Base-by-base conservation (phyloP, 2,797 vertebrate species). In the Fundulus diaphanus region DNA sequence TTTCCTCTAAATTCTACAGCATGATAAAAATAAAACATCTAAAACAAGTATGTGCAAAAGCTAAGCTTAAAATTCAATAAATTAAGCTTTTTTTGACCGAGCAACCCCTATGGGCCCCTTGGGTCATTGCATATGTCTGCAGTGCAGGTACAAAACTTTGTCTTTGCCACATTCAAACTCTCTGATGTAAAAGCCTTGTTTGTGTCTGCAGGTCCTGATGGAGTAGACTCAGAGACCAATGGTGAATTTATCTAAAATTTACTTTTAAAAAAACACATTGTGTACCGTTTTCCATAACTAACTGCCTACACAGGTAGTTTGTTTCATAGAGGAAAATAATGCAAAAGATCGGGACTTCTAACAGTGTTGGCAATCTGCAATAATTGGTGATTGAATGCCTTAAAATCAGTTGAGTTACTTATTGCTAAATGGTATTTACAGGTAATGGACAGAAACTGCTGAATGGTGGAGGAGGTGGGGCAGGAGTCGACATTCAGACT, bases 361-460 rank as follows among this genome's bases (percentile, higher is more conserved):
- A 42, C 13, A 66, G n/a, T 42, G 2, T n/a, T 66, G 11, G 22
- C 8, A n/a, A 66, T 40, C 5, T 66, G 6, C n/a, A n/a, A 1
- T 7, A 12, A 40, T 49, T 8, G 20, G 0, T 35, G 20, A 29
- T 33, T 68, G 48, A 68, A 48, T 29, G n/a, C 6, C 42, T 56
- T 20, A 48, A 51, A 31, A 56, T 31, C 29, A 57, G 11, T 35
- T 5, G 3, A 11, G 5, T 4, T 56, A 46, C 27, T 31, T 20
- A 13, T 63, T 1, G 48, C 33, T 65, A 7, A 65, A 65, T 65
- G 3, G 49, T 61, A 6, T 59, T 77, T 67, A 46, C 87, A 95
- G 95, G 92, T 40, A 94, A 95, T 2, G 93, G 93, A 61, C 93
- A 95, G 56, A 95, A 95, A 77, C 91, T 93, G 12, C 67, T 94